phyloP scores from a whole-genome alignment of 2,888 invertebrate species.

The Pseudococcus viburni region DNA sequence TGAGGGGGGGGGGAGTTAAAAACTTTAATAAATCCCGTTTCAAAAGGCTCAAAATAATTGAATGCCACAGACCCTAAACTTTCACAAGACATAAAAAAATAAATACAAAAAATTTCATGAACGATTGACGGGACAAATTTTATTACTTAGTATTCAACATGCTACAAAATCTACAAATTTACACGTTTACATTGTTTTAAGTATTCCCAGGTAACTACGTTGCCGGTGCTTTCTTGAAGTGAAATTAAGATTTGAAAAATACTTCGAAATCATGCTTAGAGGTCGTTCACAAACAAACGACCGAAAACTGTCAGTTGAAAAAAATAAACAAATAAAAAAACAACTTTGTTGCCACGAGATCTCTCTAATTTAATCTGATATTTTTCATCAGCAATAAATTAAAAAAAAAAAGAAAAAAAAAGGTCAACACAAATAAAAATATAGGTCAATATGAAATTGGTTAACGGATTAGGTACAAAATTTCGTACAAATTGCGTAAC shows the following conservation, averaged over 20 bases:
- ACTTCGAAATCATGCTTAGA: neutral
- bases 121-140: neutral
- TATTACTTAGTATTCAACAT: constrained; percentile 4
- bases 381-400: neutral
- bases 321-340: neutral
- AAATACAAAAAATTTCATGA: neutral
- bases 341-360: constrained; percentile 1
- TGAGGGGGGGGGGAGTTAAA: no score
- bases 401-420: constrained; percentile 3
- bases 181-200: neutral
- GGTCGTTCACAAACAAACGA: neutral
- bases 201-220: constrained; percentile 16
- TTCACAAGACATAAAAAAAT: neutral
- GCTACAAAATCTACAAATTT: neutral
- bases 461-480: neutral
- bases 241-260: neutral
- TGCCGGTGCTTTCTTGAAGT: neutral
- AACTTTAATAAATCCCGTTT: no score
- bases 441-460: neutral
- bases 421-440: neutral
- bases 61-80: no score
- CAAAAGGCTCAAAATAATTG: no score
- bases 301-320: neutral
- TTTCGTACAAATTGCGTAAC: neutral
- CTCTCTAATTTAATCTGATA: neutral